Evolutionary conservation across 2,113 vertebrate species (phyloP).

Genomic region (Tricholaema leucomelas): DNA sequence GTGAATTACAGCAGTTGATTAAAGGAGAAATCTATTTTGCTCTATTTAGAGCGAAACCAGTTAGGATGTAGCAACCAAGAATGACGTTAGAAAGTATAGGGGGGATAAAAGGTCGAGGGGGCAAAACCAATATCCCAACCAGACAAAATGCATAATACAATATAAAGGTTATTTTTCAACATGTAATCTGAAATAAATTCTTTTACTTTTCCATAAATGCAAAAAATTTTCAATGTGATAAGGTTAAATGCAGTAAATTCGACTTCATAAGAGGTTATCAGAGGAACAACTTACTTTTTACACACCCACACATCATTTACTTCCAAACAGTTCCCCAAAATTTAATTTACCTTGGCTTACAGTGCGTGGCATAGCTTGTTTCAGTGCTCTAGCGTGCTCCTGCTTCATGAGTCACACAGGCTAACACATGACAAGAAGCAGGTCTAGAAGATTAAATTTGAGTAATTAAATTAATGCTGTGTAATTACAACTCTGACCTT

Average conservation of each 20-base stretch:
- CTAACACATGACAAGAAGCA: neutral
- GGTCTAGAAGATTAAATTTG: constrained; percentile 33
- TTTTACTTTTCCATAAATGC: neutral
- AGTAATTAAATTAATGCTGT: constrained; percentile 36
- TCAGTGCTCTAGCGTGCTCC: neutral
- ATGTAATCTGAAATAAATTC: neutral
- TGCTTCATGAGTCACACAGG: constrained; percentile 8
- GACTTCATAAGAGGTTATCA: neutral
- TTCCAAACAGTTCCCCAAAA: neutral
- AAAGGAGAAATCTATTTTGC: neutral
- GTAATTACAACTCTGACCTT: constrained; percentile 49
- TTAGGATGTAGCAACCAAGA: neutral
- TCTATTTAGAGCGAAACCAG: neutral
- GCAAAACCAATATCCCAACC: neutral
- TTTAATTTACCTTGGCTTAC: constrained; percentile 12
- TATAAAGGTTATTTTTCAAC: neutral
- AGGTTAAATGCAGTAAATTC: neutral
- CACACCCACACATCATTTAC: neutral
- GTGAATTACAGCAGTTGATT: neutral
- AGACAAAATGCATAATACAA: neutral
- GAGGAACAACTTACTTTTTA: neutral
- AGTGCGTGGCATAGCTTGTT: neutral
- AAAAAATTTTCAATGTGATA: neutral
- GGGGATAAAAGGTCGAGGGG: neutral
- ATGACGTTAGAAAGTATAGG: neutral